Base-by-base conservation (phyloP, 2,888 invertebrate species). In the Aquatica leii region DNA sequence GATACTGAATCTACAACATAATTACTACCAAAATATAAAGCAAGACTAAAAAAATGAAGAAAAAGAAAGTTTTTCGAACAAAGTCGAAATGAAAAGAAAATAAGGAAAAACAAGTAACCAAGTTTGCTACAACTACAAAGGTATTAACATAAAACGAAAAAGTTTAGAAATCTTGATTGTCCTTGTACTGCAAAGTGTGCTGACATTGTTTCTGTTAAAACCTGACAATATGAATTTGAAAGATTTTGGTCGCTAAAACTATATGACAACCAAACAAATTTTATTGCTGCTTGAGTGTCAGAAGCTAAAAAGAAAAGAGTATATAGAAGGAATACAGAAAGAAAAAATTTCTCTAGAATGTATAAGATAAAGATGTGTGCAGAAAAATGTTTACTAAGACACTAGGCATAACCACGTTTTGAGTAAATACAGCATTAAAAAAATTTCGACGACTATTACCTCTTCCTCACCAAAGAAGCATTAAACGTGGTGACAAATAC, bases 191-290 rank as follows among this genome's bases (percentile, higher is more conserved):
- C 11, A 46, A 46, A 46, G 14, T 46, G 46, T 46, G 46, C 46
- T 34, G n/a, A n/a, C n/a, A n/a, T n/a, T n/a, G n/a, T n/a, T n/a
- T n/a, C n/a, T n/a, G n/a, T n/a, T n/a, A n/a, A n/a, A n/a, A n/a
- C n/a, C n/a, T n/a, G n/a, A n/a, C n/a, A n/a, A n/a, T n/a, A n/a
- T n/a, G n/a, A n/a, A 31, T 69, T 69, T 61, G 53, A 50, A 5
- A 57, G 67, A 41, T 69, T 69, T 65, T 69, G 67, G 67, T 68
- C 69, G 11, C 41, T 69, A 21, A 21, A 58, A 5, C 66, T 67
- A 1, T 69, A 67, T 56, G 53, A 69, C 35, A 31, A 50, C 14
- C 62, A 68, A 59, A 58, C 49, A 12, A 65, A 62, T 55, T 68
- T 62, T 55, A 66, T 62, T 52, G n/a, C 31, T 6, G 31, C 31